A percentile compares a stretch with the other conserved stretches of the same genome.
Evolutionary conservation across 2,113 vertebrate species (phyloP).

Genomic region (Urocolius indicus): DNA sequence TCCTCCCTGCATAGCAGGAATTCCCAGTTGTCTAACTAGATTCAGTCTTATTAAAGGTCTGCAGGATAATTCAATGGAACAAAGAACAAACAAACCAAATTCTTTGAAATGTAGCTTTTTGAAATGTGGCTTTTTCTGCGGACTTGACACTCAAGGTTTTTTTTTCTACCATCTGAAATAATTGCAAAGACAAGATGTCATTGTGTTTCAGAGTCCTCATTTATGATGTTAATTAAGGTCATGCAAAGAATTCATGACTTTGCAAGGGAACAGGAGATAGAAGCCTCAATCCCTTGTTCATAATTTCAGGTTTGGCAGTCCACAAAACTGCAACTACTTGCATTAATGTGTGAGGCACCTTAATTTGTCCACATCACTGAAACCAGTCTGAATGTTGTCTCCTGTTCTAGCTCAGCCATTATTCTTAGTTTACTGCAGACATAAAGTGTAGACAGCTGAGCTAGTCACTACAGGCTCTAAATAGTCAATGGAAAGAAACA

Average conservation of each 20-base stretch:
- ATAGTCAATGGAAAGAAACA: conserved; percentile 60
- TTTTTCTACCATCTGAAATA: conserved; percentile 4
- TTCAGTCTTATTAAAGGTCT: not conserved
- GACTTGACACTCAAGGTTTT: not conserved
- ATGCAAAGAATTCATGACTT: conserved; percentile 24
- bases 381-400: conserved; percentile 60
- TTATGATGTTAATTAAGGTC: conserved; percentile 25
- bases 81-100: not conserved
- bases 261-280: conserved; percentile 27
- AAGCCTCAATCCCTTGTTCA: not conserved
- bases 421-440: conserved; percentile 66
- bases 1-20: not conserved
- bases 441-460: conserved; percentile 70
- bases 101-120: not conserved
- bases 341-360: conserved; percentile 62
- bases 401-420: conserved; percentile 46
- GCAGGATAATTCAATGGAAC: not conserved
- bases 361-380: conserved; percentile 64
- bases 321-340: conserved; percentile 60
- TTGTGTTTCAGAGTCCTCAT: not conserved
- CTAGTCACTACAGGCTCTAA: conserved; percentile 61
- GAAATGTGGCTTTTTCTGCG: not conserved
- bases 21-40: not conserved
- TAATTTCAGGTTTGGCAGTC: conserved; percentile 55
- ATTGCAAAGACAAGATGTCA: not conserved